Evolutionary conservation across 2,888 invertebrate species (phyloP).

Genomic region (Pantelozetes paolii): DNA sequence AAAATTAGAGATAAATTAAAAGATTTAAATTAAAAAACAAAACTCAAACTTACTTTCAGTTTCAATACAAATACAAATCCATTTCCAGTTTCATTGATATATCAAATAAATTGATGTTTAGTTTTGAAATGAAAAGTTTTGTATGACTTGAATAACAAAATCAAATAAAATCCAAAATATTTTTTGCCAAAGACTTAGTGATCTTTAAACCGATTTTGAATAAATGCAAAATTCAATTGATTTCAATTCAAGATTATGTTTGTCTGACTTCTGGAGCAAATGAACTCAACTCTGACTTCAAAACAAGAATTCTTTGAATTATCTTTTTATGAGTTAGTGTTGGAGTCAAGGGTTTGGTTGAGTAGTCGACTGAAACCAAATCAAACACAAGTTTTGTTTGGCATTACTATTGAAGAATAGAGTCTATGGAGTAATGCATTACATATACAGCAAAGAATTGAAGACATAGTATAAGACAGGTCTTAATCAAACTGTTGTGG

Average conservation of each 20-base stretch:
- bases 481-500: not conserved
- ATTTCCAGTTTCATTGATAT: not conserved
- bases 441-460: not conserved
- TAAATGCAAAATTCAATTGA: not conserved
- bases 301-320: constrained; percentile 1
- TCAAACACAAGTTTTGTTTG: not conserved
- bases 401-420: not conserved
- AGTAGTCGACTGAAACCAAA: constrained; percentile 20
- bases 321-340: not conserved
- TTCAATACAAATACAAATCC: not conserved
- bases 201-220: not conserved
- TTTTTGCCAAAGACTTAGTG: not conserved
- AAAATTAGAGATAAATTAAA: not conserved
- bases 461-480: constrained; percentile 18
- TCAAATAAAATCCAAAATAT: not conserved
- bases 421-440: not conserved
- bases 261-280: not conserved
- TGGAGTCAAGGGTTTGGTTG: constrained; percentile 4
- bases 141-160: not conserved
- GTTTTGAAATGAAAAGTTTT: not conserved
- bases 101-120: not conserved
- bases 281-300: constrained; percentile 13
- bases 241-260: not conserved
- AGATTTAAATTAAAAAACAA: no score
- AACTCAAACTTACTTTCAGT: not conserved